Conservation (phyloP, 2,113 vertebrate species). For the Erythrocercus mccallii region DNA sequence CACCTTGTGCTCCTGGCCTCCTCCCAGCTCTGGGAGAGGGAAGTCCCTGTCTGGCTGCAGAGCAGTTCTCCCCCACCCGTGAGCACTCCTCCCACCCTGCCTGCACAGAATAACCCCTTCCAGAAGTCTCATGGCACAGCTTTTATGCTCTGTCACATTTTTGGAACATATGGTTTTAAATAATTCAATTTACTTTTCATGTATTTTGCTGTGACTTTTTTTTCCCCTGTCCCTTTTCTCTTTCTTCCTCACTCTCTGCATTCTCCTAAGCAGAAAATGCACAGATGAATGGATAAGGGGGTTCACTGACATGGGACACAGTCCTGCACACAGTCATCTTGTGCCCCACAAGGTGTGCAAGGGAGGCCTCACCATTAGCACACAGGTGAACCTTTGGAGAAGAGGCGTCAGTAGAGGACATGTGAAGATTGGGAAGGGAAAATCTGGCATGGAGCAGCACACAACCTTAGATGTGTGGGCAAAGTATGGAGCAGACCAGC, state of each 20-base stretch:
- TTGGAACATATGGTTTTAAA: conserved; percentile 74
- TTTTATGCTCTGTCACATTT: conserved; percentile 67
- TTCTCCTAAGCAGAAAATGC: neutral
- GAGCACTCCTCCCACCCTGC: neutral
- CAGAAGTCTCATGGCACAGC: conserved; percentile 50
- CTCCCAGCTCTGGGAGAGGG: neutral
- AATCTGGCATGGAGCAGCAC: neutral
- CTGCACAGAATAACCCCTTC: conserved; percentile 11
- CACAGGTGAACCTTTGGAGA: neutral
- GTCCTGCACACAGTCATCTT: neutral
- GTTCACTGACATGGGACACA: neutral
- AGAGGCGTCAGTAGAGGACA: neutral
- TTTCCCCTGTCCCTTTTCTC: conserved; percentile 58
- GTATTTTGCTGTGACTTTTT: conserved; percentile 57
- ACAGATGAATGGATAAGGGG: neutral
- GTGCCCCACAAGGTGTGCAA: neutral
- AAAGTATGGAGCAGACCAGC: neutral
- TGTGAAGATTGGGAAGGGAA: neutral
- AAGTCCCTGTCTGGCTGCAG: neutral
- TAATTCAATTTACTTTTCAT: conserved; percentile 74
- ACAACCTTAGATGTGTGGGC: neutral
- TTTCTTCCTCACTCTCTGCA: neutral
- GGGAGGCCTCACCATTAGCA: neutral
- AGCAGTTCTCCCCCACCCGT: neutral
- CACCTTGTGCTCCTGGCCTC: neutral